Base-by-base conservation (phyloP, 2,797 vertebrate genomes). In the Spinus pinus region DNA sequence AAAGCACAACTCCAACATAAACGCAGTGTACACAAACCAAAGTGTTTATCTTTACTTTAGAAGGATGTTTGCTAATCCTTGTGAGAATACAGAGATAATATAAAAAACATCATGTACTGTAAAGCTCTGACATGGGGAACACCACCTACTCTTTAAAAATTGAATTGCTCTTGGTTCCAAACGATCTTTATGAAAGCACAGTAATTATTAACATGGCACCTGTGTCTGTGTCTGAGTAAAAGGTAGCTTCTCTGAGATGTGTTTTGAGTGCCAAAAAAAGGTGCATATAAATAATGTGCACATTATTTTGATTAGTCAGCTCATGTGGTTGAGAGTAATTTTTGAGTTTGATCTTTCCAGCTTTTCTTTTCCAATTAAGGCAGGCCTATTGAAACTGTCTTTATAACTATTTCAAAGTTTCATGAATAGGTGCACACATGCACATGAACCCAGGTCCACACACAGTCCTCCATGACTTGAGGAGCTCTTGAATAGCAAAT, bases 271-370 rank as follows among this genome's bases (percentile, higher is more conserved):
- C 61, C 91, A 92, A 69, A 91, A 81, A 80, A 30, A 51, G 25
- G 19, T 80, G 23, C 17, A 3, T 78, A 46, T 72, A 83, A 92
- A 89, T n/a, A n/a, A n/a, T n/a, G n/a, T n/a, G 25, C 42, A 74
- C 25, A 13, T 75, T 91, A 94, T 87, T 93, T 93, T 94, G 67
- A 69, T 94, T 89, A 90, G 65, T 83, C 61, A 89, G 33, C 8
- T 92, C 33, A 60, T 69, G 86, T 65, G 84, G 57, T 69, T 88
- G 50, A 85, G 23, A 35, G 28, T 35, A 82, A 67, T 57, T 83
- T 92, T 91, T 94, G 53, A 78, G 54, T 41, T 60, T 85, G 72
- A 71, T 71, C 46, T 37, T 83, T 71, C 39, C 54, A 85, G 15
- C 14, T 89, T 94, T 90, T 86, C 37, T 88, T 88, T 92, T 74